phyloP scores from a whole-genome alignment of 2,113 vertebrate species.

The Thunnus maccoyii region DNA sequence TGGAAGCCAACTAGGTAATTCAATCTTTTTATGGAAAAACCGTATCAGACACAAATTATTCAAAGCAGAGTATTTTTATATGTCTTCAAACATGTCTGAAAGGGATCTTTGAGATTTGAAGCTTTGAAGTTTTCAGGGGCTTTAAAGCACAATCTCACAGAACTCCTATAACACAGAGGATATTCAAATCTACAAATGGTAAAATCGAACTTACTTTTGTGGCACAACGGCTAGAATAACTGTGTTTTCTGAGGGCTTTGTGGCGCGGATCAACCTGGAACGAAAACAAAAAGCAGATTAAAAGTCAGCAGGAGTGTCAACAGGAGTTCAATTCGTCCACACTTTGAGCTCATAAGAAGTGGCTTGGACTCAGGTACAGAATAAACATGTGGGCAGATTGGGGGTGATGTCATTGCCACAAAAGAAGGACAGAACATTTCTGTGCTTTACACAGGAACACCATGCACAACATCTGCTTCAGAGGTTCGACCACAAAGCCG shows the following conservation, averaged over 20 bases:
- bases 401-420: constrained; percentile 59
- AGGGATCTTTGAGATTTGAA: neutral
- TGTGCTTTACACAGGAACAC: constrained; percentile 50
- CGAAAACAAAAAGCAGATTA: constrained; percentile 20
- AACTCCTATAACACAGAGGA: neutral
- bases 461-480: constrained; percentile 53
- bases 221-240: constrained; percentile 93
- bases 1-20: too few relatives aligned
- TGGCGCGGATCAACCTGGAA: constrained; percentile 92
- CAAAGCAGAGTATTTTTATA: too few relatives aligned
- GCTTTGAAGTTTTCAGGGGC: neutral
- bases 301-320: constrained; percentile 17
- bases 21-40: too few relatives aligned
- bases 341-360: constrained; percentile 22
- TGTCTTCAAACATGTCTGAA: too few relatives aligned
- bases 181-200: neutral
- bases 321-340: constrained; percentile 35
- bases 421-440: constrained; percentile 48
- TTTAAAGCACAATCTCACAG: neutral
- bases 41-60: too few relatives aligned
- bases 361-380: constrained; percentile 30
- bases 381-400: constrained; percentile 48
- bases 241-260: constrained; percentile 91
- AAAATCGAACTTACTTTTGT: constrained; percentile 85
- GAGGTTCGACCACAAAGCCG: constrained; percentile 52